Evolutionary conservation across 2,113 vertebrate genomes (phyloP).

Genomic region (Mus pahari): DNA sequence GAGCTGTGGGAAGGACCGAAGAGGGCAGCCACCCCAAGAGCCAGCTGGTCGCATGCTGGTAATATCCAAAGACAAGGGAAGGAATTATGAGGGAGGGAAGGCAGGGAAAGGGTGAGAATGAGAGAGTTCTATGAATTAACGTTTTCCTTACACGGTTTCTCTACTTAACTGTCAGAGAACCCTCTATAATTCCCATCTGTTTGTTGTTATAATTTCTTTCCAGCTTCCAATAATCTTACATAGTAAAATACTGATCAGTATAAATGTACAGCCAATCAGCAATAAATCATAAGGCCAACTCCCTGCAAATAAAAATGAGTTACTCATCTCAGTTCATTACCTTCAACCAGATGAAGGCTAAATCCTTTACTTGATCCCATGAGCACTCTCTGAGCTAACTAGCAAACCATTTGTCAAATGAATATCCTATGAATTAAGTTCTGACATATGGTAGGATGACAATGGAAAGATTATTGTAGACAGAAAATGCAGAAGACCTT

Average conservation of each 20-base stretch:
- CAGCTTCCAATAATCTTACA: not conserved
- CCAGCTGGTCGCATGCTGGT: slow-evolving; percentile 96
- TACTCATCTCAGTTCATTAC: slow-evolving; percentile 19
- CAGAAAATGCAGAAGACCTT: not conserved
- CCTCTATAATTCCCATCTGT: not conserved
- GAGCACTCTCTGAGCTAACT: not conserved
- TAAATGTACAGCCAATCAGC: slow-evolving; percentile 50
- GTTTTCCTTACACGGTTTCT: not conserved
- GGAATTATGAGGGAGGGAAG: fast-evolving
- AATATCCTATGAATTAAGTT: not conserved
- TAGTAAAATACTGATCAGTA: not conserved
- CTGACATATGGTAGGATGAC: not conserved
- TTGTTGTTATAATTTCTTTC: not conserved
- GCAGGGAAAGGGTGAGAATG: not conserved
- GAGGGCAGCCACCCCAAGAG: slow-evolving; percentile 95
- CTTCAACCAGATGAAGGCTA: slow-evolving; percentile 50
- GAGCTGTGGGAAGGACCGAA: slow-evolving; percentile 98
- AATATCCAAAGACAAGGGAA: not conserved
- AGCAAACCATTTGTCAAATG: slow-evolving; percentile 47
- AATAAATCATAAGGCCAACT: not conserved
- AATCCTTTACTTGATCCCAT: not conserved
- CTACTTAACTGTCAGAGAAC: not conserved
- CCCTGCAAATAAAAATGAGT: slow-evolving; percentile 46
- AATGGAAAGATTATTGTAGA: slow-evolving; percentile 11
- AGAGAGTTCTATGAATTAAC: slow-evolving; percentile 50